Percentiles rank a stretch among this genome's conserved stretches.
phyloP scores from a whole-genome alignment of 2,888 invertebrate species.

The Rhodophaea formosa region DNA sequence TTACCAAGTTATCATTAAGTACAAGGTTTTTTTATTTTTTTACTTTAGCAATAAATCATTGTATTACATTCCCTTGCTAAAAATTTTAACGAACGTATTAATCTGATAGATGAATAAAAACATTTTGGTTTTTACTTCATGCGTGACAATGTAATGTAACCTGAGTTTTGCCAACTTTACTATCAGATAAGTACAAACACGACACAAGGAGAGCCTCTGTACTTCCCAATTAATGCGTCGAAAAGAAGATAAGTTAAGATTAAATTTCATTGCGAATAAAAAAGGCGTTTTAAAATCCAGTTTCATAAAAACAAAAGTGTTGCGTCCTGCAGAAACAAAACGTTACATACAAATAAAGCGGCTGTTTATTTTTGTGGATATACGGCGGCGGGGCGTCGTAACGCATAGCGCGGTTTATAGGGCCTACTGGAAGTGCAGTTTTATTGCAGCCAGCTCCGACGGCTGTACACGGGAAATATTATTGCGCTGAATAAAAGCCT shows the following conservation, averaged over 20 bases:
- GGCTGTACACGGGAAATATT: constrained; percentile 5
- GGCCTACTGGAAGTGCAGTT: constrained; percentile 39
- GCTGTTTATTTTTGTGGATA: constrained; percentile 24
- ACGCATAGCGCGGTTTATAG: constrained; percentile 47
- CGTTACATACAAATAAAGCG: constrained; percentile 21
- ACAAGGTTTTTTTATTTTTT: no score
- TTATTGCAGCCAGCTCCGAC: constrained; percentile 38
- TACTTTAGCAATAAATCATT: no score
- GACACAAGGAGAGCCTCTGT: not conserved
- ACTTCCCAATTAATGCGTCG: constrained; percentile 6
- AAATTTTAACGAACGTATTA: no score
- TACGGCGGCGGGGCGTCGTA: constrained; percentile 39
- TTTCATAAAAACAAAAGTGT: constrained; percentile 8
- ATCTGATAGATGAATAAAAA: not conserved
- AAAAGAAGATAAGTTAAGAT: not conserved
- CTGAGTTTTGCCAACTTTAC: not conserved
- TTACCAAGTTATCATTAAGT: not conserved
- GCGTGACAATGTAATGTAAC: not conserved
- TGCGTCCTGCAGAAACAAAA: constrained; percentile 9
- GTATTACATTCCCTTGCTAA: no score
- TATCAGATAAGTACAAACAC: not conserved
- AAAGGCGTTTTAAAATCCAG: constrained; percentile 10
- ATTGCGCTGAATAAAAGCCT: not conserved
- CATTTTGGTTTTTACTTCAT: not conserved
- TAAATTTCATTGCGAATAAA: constrained; percentile 1